Conservation (phyloP, 2,797 vertebrate genomes). For the Sus cebifrons region DNA sequence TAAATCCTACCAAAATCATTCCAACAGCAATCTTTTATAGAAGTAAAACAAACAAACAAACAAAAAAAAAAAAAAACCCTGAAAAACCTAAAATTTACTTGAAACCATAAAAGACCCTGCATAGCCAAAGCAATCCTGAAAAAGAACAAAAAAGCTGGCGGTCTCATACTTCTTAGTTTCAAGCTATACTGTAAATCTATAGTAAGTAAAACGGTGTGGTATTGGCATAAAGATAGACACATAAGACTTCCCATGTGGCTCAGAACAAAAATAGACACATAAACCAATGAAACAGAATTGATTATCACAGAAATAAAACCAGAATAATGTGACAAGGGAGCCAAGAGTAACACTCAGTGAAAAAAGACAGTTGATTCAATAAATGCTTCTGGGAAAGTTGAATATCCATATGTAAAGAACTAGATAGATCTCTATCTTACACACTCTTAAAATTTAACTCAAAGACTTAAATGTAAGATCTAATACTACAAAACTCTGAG, state of each 20-base stretch:
- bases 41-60: neutral
- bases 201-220: neutral
- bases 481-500: neutral
- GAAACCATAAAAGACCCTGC: neutral
- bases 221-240: neutral
- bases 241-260: neutral
- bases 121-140: neutral
- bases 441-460: neutral
- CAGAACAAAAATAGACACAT: too few relatives aligned
- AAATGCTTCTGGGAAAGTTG: neutral
- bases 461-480: neutral
- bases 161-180: neutral
- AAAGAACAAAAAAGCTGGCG: neutral
- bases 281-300: neutral
- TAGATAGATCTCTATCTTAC: neutral
- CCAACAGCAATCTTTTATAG: neutral
- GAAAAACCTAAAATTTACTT: too few relatives aligned
- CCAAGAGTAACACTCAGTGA: neutral
- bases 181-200: neutral
- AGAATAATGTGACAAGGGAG: neutral
- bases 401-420: neutral
- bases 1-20: neutral
- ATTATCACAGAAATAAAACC: neutral
- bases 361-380: neutral
- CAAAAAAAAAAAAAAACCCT: too few relatives aligned